Conservation (phyloP, 2,113 vertebrate genomes). For the Ammospiza nelsoni region DNA sequence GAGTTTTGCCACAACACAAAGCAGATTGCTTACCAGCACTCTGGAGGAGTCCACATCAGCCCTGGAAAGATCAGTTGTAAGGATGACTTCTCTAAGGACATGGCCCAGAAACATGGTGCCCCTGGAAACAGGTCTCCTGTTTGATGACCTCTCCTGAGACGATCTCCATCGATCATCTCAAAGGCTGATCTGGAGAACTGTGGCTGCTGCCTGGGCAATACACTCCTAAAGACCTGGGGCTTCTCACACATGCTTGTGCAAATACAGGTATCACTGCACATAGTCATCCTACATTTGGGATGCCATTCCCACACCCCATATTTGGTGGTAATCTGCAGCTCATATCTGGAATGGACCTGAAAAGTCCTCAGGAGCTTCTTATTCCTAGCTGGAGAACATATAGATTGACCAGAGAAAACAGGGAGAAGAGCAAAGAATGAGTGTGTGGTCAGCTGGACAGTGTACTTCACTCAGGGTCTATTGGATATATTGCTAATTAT, state of each 20-base stretch:
- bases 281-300: not conserved
- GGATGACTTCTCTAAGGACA: not conserved
- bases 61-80: not conserved
- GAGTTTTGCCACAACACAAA: not conserved
- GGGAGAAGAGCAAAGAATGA: not conserved
- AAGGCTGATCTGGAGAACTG: not conserved
- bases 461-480: not conserved
- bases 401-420: not conserved
- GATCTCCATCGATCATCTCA: not conserved
- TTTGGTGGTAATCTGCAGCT: not conserved
- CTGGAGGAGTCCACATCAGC: not conserved
- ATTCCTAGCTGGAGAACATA: not conserved
- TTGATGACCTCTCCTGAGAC: not conserved
- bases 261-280: not conserved
- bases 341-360: not conserved
- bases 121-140: not conserved
- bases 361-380: not conserved
- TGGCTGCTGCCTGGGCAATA: not conserved
- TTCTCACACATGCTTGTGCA: not conserved
- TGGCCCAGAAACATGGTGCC: not conserved
- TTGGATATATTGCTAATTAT: not conserved
- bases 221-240: rapidly evolving
- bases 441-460: not conserved
- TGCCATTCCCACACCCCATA: not conserved
- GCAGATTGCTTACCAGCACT: not conserved